Conservation (phyloP, 1,140 invertebrate genomes). For the Euura lappo region DNA sequence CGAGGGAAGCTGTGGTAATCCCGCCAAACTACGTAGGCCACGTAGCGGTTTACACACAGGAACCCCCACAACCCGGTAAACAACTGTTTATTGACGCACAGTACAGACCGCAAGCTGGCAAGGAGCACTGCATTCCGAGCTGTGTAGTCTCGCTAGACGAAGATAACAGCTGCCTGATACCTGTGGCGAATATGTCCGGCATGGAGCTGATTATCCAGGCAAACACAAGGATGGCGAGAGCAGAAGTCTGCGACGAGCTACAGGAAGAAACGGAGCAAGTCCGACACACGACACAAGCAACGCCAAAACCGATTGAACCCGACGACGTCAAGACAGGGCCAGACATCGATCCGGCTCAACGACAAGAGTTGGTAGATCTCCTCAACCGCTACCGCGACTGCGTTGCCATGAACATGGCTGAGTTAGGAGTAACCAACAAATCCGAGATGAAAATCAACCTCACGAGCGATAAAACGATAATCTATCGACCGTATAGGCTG, state of each 20-base stretch:
- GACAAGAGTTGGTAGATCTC: neutral
- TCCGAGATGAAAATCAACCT: slow-evolving; percentile 37
- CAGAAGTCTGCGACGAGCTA: slow-evolving; percentile 15
- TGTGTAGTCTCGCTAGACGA: slow-evolving; percentile 13
- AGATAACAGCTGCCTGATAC: slow-evolving; percentile 13
- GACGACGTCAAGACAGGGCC: slow-evolving; percentile 10
- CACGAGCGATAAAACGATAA: slow-evolving; percentile 31
- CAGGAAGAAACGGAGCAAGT: slow-evolving; percentile 1
- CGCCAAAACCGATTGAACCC: neutral
- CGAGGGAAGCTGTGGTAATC: slow-evolving; percentile 8
- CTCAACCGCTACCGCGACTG: neutral
- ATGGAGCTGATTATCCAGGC: slow-evolving; percentile 8
- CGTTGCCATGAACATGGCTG: neutral
- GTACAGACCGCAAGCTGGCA: neutral
- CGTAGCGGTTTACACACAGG: neutral
- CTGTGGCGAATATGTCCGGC: slow-evolving; percentile 13
- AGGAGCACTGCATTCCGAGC: slow-evolving; percentile 12
- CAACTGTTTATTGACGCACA: slow-evolving; percentile 16
- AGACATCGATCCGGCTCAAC: neutral
- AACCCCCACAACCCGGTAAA: neutral
- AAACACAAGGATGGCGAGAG: slow-evolving; percentile 14
- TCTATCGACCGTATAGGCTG: slow-evolving; percentile 36
- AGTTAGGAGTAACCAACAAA: slow-evolving; percentile 30
- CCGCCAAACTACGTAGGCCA: slow-evolving; percentile 18
- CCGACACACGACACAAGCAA: slow-evolving; percentile 14